Base-by-base conservation (phyloP, 2,113 vertebrate genomes). In the Daphoenositta chrysoptera region DNA sequence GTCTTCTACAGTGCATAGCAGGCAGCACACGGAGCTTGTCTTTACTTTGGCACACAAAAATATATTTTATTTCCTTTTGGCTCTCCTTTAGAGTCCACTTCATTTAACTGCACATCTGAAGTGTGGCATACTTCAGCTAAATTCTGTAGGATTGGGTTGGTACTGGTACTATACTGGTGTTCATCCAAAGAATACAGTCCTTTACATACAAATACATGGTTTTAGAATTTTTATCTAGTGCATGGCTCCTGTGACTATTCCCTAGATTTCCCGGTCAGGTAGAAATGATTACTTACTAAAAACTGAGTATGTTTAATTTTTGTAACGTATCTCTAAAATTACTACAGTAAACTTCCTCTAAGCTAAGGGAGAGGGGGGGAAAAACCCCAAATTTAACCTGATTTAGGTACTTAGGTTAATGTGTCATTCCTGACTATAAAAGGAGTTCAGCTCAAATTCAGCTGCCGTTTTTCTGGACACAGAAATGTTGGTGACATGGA, bases 351-450 rank as follows among this genome's bases (percentile, higher is more conserved):
- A 56, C 20, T 56, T 89, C 14, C 21, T 72, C 15, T 42, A 33
- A 63, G 7, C 6, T 31, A 20, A 31, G 15, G 11, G 2, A 9
- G 12, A 53, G 5, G 13, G 3, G 10, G 10, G 13, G 2, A 24
- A 35, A 23, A 0, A 0, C 9, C 3, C 17, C 31, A 53, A 0
- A 33, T 54, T 58, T 56, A 39, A 33, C 11, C 30, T 51, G 30
- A 1, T 80, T 77, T 50, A 47, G 35, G 23, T 51, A 20, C 3
- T 45, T n/a, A 31, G 12, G 7, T 47, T 53, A 20, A 10, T 17
- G 45, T 45, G 28, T 82, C 6, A 26, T 37, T 89, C 14, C 18
- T 48, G 28, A 21, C 26, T 56, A 6, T 23, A 37, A 42, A 45
- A 78, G 2, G n/a, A 76, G 8, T 8, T 65, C 17, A 68, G 11